Conservation (phyloP, 2,797 vertebrate species). For the Melanotaenia nigrans region DNA sequence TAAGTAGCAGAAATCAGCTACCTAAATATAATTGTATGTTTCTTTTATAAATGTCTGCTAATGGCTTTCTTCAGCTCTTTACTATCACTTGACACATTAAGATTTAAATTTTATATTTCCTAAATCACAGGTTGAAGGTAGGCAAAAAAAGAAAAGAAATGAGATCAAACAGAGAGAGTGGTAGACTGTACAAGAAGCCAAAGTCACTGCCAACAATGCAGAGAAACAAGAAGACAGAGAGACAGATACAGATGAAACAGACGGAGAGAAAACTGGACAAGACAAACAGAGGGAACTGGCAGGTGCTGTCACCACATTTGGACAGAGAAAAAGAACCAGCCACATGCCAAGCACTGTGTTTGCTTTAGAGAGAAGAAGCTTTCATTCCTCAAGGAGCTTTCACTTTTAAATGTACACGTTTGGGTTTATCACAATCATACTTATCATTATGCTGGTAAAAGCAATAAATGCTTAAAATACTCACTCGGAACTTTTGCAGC, state of each 20-base stretch:
- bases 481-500: conserved; percentile 2
- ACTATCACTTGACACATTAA: not conserved
- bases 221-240: conserved; percentile 48
- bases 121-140: conserved; percentile 13
- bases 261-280: conserved; percentile 55
- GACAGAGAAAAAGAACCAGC: conserved; percentile 38
- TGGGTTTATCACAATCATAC: not conserved
- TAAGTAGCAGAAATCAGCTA: not conserved
- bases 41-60: not conserved
- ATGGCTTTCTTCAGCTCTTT: not conserved
- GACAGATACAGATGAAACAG: conserved; percentile 64
- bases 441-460: conserved; percentile 1
- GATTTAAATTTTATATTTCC: conserved; percentile 1
- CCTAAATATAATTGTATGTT: not conserved
- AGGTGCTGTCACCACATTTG: conserved; percentile 60
- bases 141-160: not conserved
- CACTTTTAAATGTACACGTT: conserved; percentile 8
- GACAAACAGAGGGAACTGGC: conserved; percentile 65
- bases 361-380: conserved; percentile 33
- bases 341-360: conserved; percentile 51
- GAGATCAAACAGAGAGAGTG: conserved; percentile 29
- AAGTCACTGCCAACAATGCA: conserved; percentile 40
- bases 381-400: conserved; percentile 7
- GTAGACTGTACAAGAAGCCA: conserved; percentile 29
- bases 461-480: not conserved